Evolutionary conservation across 2,888 invertebrate genomes (phyloP), one percentile per base, ranked within the genome.

Genomic region (Ichneumoninae sp.): DNA sequence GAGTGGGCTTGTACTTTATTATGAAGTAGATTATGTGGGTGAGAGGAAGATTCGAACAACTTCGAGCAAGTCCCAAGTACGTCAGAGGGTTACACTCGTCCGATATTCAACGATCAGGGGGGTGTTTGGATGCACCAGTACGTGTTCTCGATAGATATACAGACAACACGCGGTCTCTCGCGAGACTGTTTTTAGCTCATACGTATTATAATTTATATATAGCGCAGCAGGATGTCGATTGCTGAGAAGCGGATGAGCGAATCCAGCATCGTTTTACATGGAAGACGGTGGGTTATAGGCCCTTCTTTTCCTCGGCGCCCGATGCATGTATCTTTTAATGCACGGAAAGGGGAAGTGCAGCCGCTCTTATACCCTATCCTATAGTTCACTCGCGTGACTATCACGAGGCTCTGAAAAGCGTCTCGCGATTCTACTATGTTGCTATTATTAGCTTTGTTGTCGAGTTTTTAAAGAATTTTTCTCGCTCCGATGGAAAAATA

Each of bases 301-400:
- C 44, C 44, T 13, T 47, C 13, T 47, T 0, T 47, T 47, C 16
- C 44, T 47, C 44, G 44, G 44, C 16, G 44, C 44, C 4, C 16
- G 44, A 47, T 69, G 26, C 60, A 44, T 63, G 7, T 6, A 30
- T 3, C 10, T 26, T 22, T 26, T 2, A 33, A 63, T 33, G n/a
- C 16, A 57, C 22, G 57, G 65, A 79, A 50, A n/a, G 26, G 47
- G 47, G 68, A 68, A 33, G 54, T 33, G 47, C 50, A 57, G 66
- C 69, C 71, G 36, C 40, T 8, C 47, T 73, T 19, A 30, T 71
- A 80, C 84, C 83, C 84, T 83, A 84, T 83, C 5, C 84, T 79
- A 81, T 79, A 82, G 52, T 10, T 76, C 26, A 87, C 76, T 85
- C 85, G 88, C 88, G 88, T 88, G 88, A 88, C 88, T 87, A 66